Evolutionary conservation across 1,140 invertebrate genomes (phyloP), one percentile per base, ranked within the genome.

Genomic region (Apocrypta bakeri): DNA sequence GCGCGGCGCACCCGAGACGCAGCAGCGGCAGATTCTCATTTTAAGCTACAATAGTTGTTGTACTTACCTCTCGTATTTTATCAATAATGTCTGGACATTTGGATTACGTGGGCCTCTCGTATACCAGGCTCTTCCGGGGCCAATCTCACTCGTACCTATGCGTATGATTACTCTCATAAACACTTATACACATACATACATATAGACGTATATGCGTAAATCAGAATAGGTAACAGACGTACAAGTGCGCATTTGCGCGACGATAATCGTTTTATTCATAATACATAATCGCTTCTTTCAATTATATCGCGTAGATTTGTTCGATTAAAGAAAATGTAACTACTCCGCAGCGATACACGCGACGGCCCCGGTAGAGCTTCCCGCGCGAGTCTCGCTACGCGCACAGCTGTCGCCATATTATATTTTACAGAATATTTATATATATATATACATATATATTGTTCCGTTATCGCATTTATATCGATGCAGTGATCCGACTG

Each of bases 11-110:
- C 86, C 90, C 89, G 90, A 89, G 88, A 86, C 87, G 85, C 88
- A 88, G 87, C 88, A 88, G 88, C 88, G 89, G 89, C 89, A 90
- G 84, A 90, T 90, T 92, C 87, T 90, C 89, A 78, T 89, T 90
- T 90, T 91, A 89, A 91, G 89, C 88, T 90, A 91, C 89, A 90
- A 92, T 92, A 91, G 90, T 92, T 90, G 90, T 91, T 90, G 90
- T 92, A 91, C 90, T 91, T 92, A 91, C 88, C 88, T 89, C 87
- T 90, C 88, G 88, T 92, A 91, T 91, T 89, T 89, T 90, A 88
- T 90, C 85, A 85, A 88, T 85, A 88, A 86, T 86, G 87, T 87
- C 87, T 87, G 87, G 85, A 83, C 86, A 88, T 85, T 87, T 85
- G 76, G 21, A 83, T 79, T 79, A 33, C 42, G 40, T 77, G 76